Evolutionary conservation across 2,797 vertebrate species (phyloP), one percentile per base, ranked within the genome.

Genomic region (Gadopsis marmoratus): DNA sequence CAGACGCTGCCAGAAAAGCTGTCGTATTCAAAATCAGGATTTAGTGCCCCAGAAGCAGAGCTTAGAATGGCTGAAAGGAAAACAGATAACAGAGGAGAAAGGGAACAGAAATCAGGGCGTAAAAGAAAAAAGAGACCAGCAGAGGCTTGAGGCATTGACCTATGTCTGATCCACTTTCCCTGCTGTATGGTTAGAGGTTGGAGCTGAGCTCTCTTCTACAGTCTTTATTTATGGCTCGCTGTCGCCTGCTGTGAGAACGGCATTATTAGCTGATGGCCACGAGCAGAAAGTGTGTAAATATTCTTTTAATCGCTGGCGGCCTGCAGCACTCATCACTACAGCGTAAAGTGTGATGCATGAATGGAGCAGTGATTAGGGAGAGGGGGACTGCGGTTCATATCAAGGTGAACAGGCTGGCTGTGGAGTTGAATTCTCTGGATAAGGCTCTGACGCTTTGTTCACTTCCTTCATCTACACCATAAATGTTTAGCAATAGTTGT

Each of bases 261-360:
- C 23, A 74, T 81, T 71, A 77, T 79, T 63, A 74, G 72, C 66
- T 83, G 79, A 86, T 65, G 60, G 78, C 14, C 73, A 65, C 0
- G 7, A 78, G 48, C 63, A 70, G 50, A 60, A 16, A 62, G 51
- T 77, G 71, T 83, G 76, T 83, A 78, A 87, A 86, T 87, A 83
- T 78, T 84, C 19, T 56, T 69, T 60, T 74, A 79, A 81, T 79
- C 0, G 63, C 62, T 39, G 60, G 16, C 17, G 33, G 75, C 61
- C 37, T 61, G 66, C 51, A 61, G 84, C 59, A 79, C 54, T 86
- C 76, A 79, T 81, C 78, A 65, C 60, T 7, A 19, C 56, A 41
- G 43, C 13, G 66, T 67, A 33, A 26, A 74, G 35, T 47, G 56
- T 63, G 62, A 72, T 45, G 53, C 69, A 74, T 76, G 60, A 77